These are phyloP conservation scores for Protobothrops flavoviridis DNA, from an alignment of 2,113 vertebrate species.

Conservation along the genomic window DNA sequence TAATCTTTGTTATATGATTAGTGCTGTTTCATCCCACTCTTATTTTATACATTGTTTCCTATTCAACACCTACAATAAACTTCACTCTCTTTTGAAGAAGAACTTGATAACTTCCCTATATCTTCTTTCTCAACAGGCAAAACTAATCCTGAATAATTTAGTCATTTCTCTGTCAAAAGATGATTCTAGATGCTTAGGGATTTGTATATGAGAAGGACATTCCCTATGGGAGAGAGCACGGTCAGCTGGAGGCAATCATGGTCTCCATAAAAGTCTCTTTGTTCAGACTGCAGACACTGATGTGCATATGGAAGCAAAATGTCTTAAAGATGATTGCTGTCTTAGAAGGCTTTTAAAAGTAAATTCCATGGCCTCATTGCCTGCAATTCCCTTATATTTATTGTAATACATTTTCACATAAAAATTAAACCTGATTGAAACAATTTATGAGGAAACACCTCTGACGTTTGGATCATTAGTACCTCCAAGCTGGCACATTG, in stretches of 20 bases:
- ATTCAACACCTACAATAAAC: background rate
- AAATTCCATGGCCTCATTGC: fast-evolving
- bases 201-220: background rate
- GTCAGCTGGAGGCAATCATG: background rate
- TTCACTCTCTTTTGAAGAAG: background rate
- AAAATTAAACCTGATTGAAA: background rate
- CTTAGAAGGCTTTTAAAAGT: background rate
- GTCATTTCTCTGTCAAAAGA: background rate
- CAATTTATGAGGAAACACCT: background rate
- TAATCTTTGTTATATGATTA: too few species aligned
- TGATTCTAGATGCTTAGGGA: background rate
- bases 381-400: background rate
- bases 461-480: background rate
- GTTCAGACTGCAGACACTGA: background rate
- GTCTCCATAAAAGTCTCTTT: background rate
- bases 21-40: background rate
- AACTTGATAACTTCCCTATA: background rate
- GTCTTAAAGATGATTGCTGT: background rate
- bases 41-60: background rate
- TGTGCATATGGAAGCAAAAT: fast-evolving
- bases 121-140: background rate
- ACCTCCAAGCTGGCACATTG: background rate
- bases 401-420: background rate
- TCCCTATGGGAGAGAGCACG: background rate
- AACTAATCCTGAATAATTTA: background rate